These are phyloP conservation scores for Drosophila biarmipes DNA, from an alignment of 1,140 invertebrate species.

Conservation along the genomic window DNA sequence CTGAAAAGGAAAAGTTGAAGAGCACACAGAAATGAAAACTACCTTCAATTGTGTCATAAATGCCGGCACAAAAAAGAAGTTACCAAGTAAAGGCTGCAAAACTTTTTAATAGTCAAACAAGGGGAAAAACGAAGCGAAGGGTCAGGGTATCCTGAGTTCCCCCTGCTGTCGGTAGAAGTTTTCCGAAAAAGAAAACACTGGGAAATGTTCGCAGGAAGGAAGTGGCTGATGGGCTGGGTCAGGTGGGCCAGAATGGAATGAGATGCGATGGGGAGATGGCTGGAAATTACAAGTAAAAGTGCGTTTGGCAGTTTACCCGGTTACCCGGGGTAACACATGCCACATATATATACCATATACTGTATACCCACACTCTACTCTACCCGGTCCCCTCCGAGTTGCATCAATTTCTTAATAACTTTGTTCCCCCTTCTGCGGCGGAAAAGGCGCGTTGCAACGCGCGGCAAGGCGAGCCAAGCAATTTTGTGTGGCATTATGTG, in stretches of 20 bases:
- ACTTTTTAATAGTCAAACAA: conserved; percentile 64
- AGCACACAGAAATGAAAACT: conserved; percentile 6
- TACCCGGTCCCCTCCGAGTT: conserved; percentile 28
- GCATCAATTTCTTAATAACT: conserved; percentile 82
- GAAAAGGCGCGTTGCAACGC: conserved; percentile 26
- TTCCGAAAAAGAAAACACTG: conserved; percentile 50
- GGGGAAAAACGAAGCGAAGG: background rate
- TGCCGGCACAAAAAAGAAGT: background rate
- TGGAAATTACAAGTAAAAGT: conserved; percentile 68
- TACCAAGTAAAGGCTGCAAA: conserved; percentile 18
- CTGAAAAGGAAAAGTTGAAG: conserved; percentile 2
- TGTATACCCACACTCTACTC: background rate
- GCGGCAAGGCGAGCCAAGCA: conserved; percentile 50
- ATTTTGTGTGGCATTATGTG: conserved; percentile 79
- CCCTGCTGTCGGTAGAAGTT: conserved; percentile 44
- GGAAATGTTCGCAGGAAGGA: conserved; percentile 71
- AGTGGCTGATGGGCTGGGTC: conserved; percentile 55
- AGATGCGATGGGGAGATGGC: conserved; percentile 9
- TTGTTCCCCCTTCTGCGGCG: conserved; percentile 39
- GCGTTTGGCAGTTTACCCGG: conserved; percentile 71
- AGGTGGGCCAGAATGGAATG: conserved; percentile 6
- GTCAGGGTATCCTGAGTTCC: conserved; percentile 26
- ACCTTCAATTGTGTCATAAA: conserved; percentile 13
- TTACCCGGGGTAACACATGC: conserved; percentile 53
- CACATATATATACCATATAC: conserved; percentile 2